Base-by-base conservation (phyloP, 2,888 invertebrate species). In the Dryobota labecula region DNA sequence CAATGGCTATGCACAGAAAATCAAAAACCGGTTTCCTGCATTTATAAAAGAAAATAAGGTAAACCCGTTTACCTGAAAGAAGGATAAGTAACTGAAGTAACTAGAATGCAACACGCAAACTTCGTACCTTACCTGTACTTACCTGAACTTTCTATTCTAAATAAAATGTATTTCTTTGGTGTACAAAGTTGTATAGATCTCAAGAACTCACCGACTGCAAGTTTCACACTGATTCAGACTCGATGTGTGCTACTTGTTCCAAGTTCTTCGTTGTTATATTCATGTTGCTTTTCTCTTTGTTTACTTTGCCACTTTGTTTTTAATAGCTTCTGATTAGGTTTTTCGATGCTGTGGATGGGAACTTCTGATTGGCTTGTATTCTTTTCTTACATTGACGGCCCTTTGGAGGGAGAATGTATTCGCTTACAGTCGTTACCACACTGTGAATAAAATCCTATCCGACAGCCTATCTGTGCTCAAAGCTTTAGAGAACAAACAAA, bases 131-230 rank as follows among this genome's bases (percentile, higher is more conserved):
- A 54, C 5, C 53, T 18, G 20, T 43, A 61, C 56, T 57, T 45
- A 60, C 18, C 33, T 18, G 27, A 30, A 61, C 56, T 45, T 45
- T 45, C 13, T 3, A 38, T 77, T 58, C 30, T 62, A 76, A 62
- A 67, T 68, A 76, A 80, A 78, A 69, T 75, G 78, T 69, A 76
- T 78, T 76, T 79, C 63, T 76, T 71, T 77, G 60, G 83, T 86
- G 84, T 86, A 78, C 68, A 83, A 89, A 90, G 80, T 89, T 89
- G 58, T 84, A 87, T 81, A 83, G 83, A 86, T 89, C 76, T 84
- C 77, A 77, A 78, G 80, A 84, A 86, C 86, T 84, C 80, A 77
- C 86, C 84, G 82, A 80, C 77, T 83, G 82, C 75, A 88, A 88
- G 85, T 90, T 90, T 79, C 73, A 73, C 81, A 82, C 79, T 75